Base-by-base conservation (phyloP, 53 echinoderm and acorn worm genomes). In the Apostichopus leukothele region DNA sequence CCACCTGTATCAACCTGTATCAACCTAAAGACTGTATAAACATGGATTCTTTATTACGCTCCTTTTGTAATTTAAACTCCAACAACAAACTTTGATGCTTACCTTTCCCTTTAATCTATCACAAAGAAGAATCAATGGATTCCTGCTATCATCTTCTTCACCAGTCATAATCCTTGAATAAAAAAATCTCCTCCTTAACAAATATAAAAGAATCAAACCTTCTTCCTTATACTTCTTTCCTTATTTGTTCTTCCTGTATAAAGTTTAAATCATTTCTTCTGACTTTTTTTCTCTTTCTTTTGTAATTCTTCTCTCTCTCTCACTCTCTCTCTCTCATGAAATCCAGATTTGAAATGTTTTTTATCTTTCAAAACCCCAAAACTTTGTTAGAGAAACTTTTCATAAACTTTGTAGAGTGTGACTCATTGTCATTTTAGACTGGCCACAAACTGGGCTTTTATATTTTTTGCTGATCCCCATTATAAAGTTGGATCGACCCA, bases 41-140 rank as follows among this genome's bases (percentile, higher is more conserved):
- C 39, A 39, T 39, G 39, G 39, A 27, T 27, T 1, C 27, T 23
- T 23, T 1, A 1, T 25, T 23, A 23, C 0, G 23, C 23, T 23
- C 23, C 25, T 39, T 39, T 63, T 7, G 63, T 63, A 63, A 63
- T 9, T 63, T 39, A 39, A 16, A 3, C 8, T 52, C 54, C 51
- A 52, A 25, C 53, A 6, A 51, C 11, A 39, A 39, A 39, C 39
- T 39, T 39, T 39, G 20, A 50, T 4, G 1, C 79, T 79, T 79
- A 79, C 79, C 79, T 79, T 79, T 79, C 79, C 79, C 54, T 79
- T 79, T 7, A 79, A 79, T 52, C 79, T 79, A 79, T 79, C 79
- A 79, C 79, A 79, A 18, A 79, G 79, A 9, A 79, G 79, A 52
- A 79, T 51, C 53, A 79, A 79, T 6, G 79, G 53, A 51, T 79